Evolutionary conservation across 2,113 vertebrate species (phyloP), one percentile per base, ranked within the genome.

Genomic region (Clarias magur): DNA sequence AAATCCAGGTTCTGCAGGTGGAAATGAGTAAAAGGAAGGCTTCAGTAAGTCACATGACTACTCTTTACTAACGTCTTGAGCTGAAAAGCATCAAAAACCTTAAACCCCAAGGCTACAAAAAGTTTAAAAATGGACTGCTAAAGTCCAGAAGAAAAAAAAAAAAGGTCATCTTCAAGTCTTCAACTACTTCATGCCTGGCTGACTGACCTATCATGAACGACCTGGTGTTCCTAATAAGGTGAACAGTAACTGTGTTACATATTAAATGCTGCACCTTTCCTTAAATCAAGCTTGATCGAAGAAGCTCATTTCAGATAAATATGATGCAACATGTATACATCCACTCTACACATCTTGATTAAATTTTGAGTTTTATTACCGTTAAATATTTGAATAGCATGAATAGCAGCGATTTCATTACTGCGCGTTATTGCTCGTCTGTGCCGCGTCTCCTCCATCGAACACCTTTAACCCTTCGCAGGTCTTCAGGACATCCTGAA

Each of bases 401-500:
- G 57, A 67, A 67, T 62, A 19, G 59, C n/a, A 25, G 48, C 7
- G 7, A 3, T 38, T 25, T 67, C 78, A 62, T 19, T 27, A 75
- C 16, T 7, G 38, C 13, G 25, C 17, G 30, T 34, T 70, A 53
- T 19, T 38, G 21, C 34, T 1, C 1, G 21, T n/a, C 53, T 65
- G 42, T 23, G 25, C 13, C 11, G 25, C 48, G 8, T 78, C 87
- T 12, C 42, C 34, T 59, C 82, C n/a, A n/a, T 87, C 85, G 0
- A 87, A 76, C 82, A 56, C 75, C 27, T 89, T 89, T 2, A 62
- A 23, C 78, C 90, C 91, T 84, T 93, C 65, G 25, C 95, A 96
- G 80, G 88, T 79, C 53, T 91, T 90, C 70, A 96, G 85, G 83
- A 96, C 91, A 7, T 94, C 94, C 68, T 96, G 93, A 80, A 99